phyloP scores from a whole-genome alignment of 1,140 invertebrate genomes.

The honey bee (Apis mellifera) region DNA sequence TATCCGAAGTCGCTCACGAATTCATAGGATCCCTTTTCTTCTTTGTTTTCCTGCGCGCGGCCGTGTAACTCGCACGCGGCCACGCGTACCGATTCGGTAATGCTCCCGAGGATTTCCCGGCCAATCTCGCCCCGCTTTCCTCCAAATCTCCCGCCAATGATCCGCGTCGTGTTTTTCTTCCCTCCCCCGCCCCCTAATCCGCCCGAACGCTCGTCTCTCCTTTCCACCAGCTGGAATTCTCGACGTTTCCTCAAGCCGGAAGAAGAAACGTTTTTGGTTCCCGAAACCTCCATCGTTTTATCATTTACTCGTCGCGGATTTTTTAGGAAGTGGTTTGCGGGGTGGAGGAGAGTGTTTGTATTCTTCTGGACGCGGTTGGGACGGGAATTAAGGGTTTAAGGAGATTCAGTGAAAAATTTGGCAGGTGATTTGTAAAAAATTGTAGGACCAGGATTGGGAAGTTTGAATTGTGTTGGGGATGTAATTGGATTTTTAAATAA shows the following conservation, averaged over 20 bases:
- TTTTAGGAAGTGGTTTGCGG: not conserved
- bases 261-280: not conserved
- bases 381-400: too few relatives aligned
- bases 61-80: slow-evolving; percentile 50
- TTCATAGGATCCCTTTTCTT: slow-evolving; percentile 61
- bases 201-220: not conserved
- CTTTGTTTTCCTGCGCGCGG: slow-evolving; percentile 52
- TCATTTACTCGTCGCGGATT: not conserved
- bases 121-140: slow-evolving; percentile 42
- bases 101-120: slow-evolving; percentile 52
- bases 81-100: slow-evolving; percentile 60
- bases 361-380: too few relatives aligned
- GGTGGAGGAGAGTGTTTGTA: not conserved
- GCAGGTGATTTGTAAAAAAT: too few relatives aligned
- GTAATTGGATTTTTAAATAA: too few relatives aligned
- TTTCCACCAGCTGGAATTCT: slow-evolving; percentile 30
- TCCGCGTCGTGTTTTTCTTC: slow-evolving; percentile 37
- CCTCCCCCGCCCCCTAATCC: not conserved
- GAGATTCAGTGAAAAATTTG: too few relatives aligned
- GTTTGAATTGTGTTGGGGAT: too few relatives aligned
- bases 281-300: not conserved
- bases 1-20: slow-evolving; percentile 67
- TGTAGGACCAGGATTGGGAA: too few relatives aligned
- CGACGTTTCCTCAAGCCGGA: not conserved
- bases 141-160: slow-evolving; percentile 59